phyloP scores from a whole-genome alignment of 2,888 invertebrate genomes.

The Allophyes oxyacanthae region DNA sequence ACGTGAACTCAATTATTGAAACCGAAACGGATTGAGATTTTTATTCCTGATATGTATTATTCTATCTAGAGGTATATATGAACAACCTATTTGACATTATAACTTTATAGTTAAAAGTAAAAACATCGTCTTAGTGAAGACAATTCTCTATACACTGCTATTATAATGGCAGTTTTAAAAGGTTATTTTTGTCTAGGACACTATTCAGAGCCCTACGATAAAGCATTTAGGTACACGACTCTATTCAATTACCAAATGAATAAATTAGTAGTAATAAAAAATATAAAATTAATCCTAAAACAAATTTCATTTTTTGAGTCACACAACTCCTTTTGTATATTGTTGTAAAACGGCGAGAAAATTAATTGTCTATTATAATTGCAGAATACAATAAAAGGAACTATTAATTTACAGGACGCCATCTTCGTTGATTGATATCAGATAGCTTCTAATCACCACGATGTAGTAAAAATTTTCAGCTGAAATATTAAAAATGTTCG shows the following conservation, averaged over 20 bases:
- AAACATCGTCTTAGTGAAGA: slow-evolving; percentile 27
- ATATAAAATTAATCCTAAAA: not conserved
- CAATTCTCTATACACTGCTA: slow-evolving; percentile 32
- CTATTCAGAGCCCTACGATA: slow-evolving; percentile 29
- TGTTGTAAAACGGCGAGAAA: not conserved
- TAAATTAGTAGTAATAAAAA: not conserved
- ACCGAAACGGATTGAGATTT: slow-evolving; percentile 20
- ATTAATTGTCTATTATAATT: no score
- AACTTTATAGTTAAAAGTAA: slow-evolving; percentile 22
- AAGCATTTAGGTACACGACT: not conserved
- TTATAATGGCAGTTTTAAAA: slow-evolving; percentile 21
- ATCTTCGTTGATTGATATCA: slow-evolving; percentile 84
- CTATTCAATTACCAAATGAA: slow-evolving; percentile 1
- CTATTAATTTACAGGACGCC: slow-evolving; percentile 79
- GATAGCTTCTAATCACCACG: slow-evolving; percentile 81
- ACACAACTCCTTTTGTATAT: slow-evolving; percentile 4
- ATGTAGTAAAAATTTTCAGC: slow-evolving; percentile 85
- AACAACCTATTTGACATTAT: slow-evolving; percentile 47
- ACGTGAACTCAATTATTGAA: slow-evolving; percentile 8
- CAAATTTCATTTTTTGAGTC: not conserved
- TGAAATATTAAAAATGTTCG: slow-evolving; percentile 62
- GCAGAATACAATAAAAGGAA: slow-evolving; percentile 11
- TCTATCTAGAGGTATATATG: slow-evolving; percentile 57
- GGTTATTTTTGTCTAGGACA: slow-evolving; percentile 38
- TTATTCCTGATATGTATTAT: slow-evolving; percentile 62